Conservation (phyloP, 1,140 invertebrate genomes). For the Ceratina japonica region DNA sequence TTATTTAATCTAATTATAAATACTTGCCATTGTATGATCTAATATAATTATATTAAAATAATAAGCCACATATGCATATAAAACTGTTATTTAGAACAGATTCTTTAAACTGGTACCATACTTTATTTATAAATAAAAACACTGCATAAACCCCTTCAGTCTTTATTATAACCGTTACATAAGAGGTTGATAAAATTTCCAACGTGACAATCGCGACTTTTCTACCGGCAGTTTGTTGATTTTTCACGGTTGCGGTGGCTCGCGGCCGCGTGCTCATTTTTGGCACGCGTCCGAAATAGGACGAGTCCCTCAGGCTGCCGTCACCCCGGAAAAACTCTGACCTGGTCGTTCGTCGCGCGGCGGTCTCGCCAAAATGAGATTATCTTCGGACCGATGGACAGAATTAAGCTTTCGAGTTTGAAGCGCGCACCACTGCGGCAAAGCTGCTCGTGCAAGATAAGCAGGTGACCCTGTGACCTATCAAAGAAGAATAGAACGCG, state of each 20-base stretch:
- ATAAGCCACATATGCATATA: no score
- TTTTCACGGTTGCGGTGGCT: slow-evolving; percentile 10
- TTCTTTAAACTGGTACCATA: no score
- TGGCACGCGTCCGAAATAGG: slow-evolving; percentile 23
- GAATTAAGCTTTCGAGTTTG: slow-evolving; percentile 56
- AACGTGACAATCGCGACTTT: neutral
- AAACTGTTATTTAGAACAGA: no score
- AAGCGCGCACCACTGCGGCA: slow-evolving; percentile 45
- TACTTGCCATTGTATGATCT: no score
- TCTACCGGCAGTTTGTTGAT: slow-evolving; percentile 3
- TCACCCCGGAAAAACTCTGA: slow-evolving; percentile 38
- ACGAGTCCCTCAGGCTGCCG: slow-evolving; percentile 23
- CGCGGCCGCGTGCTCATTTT: slow-evolving; percentile 24
- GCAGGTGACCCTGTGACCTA: slow-evolving; percentile 32
- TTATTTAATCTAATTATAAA: no score
- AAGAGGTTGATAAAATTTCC: no score
- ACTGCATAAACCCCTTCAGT: no score
- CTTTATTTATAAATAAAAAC: no score
- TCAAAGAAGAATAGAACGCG: neutral
- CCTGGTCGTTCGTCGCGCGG: neutral
- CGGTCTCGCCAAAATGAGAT: slow-evolving; percentile 57
- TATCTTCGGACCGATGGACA: slow-evolving; percentile 59
- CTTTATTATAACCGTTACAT: no score
- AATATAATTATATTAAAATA: no score
- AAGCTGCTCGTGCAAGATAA: slow-evolving; percentile 64